Percentiles rank a stretch among this genome's conserved stretches.
Conservation (phyloP, 92 coral and sea anemone genomes). For the Pocillopora meandrina region DNA sequence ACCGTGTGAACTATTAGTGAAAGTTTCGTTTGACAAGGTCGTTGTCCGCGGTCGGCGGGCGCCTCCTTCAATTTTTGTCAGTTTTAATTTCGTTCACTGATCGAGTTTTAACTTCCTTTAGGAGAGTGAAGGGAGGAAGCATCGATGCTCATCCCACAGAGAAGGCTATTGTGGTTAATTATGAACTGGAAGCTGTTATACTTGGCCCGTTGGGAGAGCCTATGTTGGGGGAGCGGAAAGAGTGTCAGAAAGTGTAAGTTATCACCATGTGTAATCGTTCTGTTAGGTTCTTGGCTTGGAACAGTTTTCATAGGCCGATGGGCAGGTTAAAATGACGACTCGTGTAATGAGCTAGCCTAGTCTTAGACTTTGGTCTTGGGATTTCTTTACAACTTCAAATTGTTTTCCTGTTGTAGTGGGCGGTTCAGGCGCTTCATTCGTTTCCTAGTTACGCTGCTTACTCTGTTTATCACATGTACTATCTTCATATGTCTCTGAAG, state of each 20-base stretch:
- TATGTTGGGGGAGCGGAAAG: conserved; percentile 97
- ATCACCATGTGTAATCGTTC: background rate
- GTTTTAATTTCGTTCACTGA: background rate
- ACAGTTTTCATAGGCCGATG: no score
- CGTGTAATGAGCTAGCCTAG: no score
- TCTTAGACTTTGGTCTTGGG: background rate
- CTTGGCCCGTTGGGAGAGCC: conserved; percentile 99
- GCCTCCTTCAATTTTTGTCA: no score
- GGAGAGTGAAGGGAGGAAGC: conserved; percentile 95
- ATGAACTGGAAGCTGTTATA: conserved; percentile 98
- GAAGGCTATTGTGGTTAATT: conserved; percentile 96
- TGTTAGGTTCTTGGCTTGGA: background rate
- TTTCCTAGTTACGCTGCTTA: conserved; percentile 30
- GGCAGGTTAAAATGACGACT: no score
- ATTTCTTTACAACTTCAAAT: background rate
- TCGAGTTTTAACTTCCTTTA: conserved; percentile 7
- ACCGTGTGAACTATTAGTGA: background rate
- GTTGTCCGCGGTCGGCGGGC: no score
- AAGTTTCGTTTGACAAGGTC: background rate
- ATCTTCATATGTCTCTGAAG: no score
- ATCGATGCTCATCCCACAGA: conserved; percentile 99
- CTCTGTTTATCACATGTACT: no score
- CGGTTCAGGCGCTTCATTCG: conserved; percentile 13
- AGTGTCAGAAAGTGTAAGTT: conserved; percentile 98
- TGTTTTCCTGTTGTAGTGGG: background rate